These are phyloP conservation scores for Hydrotaea cyrtoneurina DNA, from an alignment of 2,888 invertebrate genomes.

Conservation along the genomic window DNA sequence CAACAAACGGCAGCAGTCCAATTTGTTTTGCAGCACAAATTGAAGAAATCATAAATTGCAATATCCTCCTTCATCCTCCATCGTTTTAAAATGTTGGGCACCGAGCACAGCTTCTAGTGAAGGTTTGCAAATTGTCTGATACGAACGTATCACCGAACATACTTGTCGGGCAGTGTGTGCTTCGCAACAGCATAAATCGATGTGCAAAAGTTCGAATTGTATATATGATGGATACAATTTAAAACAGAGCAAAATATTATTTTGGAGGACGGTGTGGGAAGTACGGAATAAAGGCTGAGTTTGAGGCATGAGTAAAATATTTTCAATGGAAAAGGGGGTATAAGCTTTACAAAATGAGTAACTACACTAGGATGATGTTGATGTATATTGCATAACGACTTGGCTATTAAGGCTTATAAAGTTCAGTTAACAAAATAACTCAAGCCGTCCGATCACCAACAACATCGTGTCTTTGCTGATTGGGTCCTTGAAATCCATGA, in stretches of 20 bases:
- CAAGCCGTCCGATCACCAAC: no score
- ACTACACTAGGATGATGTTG: no score
- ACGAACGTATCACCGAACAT: neutral
- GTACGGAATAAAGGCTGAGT: neutral
- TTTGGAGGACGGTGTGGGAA: neutral
- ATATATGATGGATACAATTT: conserved; percentile 9
- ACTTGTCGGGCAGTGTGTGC: neutral
- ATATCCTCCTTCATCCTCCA: neutral
- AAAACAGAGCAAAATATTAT: neutral
- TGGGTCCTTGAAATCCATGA: no score
- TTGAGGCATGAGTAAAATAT: neutral
- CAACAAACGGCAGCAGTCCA: neutral
- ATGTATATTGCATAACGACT: no score
- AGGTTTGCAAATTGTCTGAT: neutral
- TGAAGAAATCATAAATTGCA: conserved; percentile 34
- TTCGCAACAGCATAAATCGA: neutral
- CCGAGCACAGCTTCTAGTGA: neutral
- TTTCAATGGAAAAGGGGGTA: no score
- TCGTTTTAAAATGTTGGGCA: no score
- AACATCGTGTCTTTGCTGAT: no score
- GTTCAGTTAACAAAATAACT: no score
- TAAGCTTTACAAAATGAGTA: no score
- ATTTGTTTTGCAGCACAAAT: conserved; percentile 6
- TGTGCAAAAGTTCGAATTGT: neutral
- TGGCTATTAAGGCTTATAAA: no score